Percentiles rank a stretch among this genome's conserved stretches.
phyloP scores from a whole-genome alignment of 2,797 vertebrate genomes.

The Galagoides demidoff region DNA sequence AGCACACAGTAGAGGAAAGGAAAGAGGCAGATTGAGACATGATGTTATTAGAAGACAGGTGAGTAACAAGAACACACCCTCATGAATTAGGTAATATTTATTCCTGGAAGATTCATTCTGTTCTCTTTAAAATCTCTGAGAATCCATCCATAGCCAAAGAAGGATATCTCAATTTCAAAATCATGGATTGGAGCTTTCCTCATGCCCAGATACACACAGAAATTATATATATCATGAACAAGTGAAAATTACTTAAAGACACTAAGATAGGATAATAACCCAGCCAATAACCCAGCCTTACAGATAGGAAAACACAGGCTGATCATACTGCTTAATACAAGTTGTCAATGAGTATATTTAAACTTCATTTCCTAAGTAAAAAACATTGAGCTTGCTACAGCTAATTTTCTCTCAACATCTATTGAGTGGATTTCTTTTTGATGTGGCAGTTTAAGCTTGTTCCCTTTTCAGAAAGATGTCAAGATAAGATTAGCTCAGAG shows the following conservation, averaged over 20 bases:
- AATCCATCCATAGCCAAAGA: not conserved
- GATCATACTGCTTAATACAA: not conserved
- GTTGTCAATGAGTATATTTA: not conserved
- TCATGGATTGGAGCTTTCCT: not conserved
- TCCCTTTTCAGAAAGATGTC: conserved; percentile 58
- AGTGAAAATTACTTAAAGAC: not conserved
- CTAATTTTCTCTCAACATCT: conserved; percentile 27
- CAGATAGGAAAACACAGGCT: not conserved
- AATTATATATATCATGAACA: not conserved
- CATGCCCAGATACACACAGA: not conserved
- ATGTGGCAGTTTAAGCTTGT: not conserved
- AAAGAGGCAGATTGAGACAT: not conserved
- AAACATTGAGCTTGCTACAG: conserved; percentile 38
- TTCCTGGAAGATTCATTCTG: not conserved
- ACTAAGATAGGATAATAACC: not conserved
- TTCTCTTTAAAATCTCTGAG: not conserved
- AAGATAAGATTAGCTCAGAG: conserved; percentile 50
- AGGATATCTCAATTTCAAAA: not conserved
- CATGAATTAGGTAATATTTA: not conserved
- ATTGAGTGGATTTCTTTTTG: conserved; percentile 59
- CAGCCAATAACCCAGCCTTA: not conserved
- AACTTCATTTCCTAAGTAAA: conserved; percentile 51
- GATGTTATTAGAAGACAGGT: not conserved
- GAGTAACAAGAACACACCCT: not conserved
- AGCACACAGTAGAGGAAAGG: not conserved